Percentiles rank a stretch among this genome's conserved stretches.
These are phyloP conservation scores for Dromaius novaehollandiae DNA, from an alignment of 2,113 vertebrate genomes.

Conservation along the genomic window DNA sequence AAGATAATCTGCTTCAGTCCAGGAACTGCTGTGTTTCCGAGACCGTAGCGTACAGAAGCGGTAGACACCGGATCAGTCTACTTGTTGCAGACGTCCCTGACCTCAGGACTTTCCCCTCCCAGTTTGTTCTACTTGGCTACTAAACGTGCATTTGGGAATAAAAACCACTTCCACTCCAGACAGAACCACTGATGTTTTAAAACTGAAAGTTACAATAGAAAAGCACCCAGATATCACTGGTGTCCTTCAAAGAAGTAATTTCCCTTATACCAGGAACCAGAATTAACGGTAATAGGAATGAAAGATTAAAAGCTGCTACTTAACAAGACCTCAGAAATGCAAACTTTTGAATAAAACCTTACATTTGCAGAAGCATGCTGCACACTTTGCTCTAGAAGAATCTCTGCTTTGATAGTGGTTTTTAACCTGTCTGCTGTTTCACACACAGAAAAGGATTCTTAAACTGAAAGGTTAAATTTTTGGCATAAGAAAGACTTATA, in stretches of 20 bases:
- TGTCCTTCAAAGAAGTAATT: background rate
- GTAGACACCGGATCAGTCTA: accelerated
- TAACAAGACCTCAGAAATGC: background rate
- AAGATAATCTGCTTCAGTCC: background rate
- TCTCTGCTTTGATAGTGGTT: accelerated
- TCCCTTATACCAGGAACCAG: background rate
- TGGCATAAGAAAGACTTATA: background rate
- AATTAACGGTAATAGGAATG: background rate
- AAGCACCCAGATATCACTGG: background rate
- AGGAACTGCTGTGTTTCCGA: background rate
- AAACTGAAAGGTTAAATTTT: background rate
- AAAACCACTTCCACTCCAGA: background rate
- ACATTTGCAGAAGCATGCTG: background rate
- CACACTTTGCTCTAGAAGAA: background rate
- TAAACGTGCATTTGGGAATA: background rate
- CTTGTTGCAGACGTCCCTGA: background rate
- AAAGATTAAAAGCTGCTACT: background rate
- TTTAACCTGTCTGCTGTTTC: background rate
- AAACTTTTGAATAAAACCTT: background rate
- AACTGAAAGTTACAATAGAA: background rate
- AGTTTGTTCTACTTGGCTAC: background rate
- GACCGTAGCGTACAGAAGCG: background rate
- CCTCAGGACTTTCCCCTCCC: background rate
- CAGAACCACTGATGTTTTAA: background rate
- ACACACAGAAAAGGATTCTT: background rate